phyloP scores from a whole-genome alignment of 1,140 invertebrate genomes.

The Temnothorax curvispinosus region DNA sequence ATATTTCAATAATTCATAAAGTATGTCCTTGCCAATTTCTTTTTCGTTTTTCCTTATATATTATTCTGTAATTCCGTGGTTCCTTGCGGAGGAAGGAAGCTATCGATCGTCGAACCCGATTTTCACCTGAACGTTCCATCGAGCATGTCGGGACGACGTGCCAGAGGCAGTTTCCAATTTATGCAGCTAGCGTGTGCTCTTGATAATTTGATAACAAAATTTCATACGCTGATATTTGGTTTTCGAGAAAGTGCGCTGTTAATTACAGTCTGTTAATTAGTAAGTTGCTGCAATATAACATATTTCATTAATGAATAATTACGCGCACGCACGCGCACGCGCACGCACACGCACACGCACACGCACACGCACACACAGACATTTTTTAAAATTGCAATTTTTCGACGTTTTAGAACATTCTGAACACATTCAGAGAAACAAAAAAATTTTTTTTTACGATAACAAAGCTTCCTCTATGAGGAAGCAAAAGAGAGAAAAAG shows the following conservation, averaged over 20 bases:
- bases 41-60: not conserved
- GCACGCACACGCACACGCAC: too few species aligned
- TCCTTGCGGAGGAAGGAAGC: not conserved
- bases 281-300: not conserved
- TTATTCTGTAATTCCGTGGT: not conserved
- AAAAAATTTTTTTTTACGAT: too few species aligned
- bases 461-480: too few species aligned
- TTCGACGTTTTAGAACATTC: too few species aligned
- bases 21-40: not conserved
- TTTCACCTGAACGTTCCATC: not conserved
- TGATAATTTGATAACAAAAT: not conserved
- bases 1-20: constrained; percentile 22
- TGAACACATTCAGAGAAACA: too few species aligned
- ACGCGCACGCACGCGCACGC: too few species aligned
- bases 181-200: not conserved
- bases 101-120: not conserved
- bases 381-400: too few species aligned
- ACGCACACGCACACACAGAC: too few species aligned
- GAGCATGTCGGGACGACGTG: not conserved
- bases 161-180: not conserved
- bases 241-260: not conserved
- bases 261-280: constrained; percentile 21
- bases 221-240: not conserved
- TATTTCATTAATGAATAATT: not conserved
- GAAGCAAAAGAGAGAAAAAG: too few species aligned